Evolutionary conservation across 2,797 vertebrate species (phyloP).

Genomic region (Lepus oiostolus): DNA sequence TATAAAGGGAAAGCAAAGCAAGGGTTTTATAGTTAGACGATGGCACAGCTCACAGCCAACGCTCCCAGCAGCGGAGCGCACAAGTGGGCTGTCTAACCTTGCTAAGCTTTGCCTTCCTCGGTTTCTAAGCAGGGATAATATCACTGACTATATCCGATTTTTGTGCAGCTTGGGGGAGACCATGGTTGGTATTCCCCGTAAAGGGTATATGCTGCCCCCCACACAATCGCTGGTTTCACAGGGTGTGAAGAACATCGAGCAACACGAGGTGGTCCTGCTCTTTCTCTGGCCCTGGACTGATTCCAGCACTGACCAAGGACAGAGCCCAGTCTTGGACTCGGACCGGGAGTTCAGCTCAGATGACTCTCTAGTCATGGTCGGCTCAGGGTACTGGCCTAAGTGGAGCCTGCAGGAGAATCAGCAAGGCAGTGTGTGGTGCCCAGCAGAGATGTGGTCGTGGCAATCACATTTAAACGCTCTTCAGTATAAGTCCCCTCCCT

Average conservation of each 20-base stretch:
- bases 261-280: neutral
- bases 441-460: neutral
- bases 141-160: neutral
- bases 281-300: neutral
- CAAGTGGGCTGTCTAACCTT: neutral
- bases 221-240: neutral
- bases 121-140: neutral
- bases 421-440: neutral
- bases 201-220: neutral
- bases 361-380: neutral
- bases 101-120: neutral
- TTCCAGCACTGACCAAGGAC: neutral
- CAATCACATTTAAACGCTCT: neutral
- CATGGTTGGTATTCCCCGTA: neutral
- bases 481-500: neutral
- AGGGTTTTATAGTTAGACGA: neutral
- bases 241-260: neutral
- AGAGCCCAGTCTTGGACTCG: neutral
- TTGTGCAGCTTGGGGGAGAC: neutral
- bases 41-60: neutral
- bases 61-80: no score
- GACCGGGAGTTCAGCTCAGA: neutral
- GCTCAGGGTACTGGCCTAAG: neutral
- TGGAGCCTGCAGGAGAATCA: neutral
- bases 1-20: slow-evolving; percentile 15